phyloP scores from a whole-genome alignment of 2,113 vertebrate species.

The Semnopithecus entellus region DNA sequence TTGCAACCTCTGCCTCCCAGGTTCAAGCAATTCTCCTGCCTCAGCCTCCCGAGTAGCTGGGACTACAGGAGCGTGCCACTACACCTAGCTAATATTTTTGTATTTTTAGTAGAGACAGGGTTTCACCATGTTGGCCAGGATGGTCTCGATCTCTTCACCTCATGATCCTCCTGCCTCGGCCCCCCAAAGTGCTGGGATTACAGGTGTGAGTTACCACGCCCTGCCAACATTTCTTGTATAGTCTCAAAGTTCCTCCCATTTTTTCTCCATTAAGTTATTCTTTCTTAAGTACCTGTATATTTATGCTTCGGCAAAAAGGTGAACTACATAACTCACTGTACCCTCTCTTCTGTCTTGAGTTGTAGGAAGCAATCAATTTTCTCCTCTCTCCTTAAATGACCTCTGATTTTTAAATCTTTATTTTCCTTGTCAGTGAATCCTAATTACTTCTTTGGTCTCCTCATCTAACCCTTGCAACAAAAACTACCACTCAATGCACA shows the following conservation, averaged over 20 bases:
- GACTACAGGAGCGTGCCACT: no score
- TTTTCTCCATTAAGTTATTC: background rate
- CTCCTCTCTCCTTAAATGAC: background rate
- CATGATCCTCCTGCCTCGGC: no score
- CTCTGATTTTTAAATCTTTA: background rate
- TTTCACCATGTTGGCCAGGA: no score
- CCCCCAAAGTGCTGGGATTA: no score
- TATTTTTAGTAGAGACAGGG: no score
- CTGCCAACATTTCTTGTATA: background rate
- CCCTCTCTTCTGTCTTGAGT: background rate
- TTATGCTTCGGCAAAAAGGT: constrained; percentile 25
- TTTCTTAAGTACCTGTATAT: background rate
- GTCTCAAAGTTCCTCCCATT: background rate
- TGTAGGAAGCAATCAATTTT: constrained; percentile 1
- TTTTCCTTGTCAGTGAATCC: background rate
- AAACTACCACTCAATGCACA: background rate
- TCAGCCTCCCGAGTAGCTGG: no score
- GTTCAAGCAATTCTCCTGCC: no score
- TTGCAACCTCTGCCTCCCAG: no score
- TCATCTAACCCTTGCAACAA: background rate
- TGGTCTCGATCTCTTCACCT: no score
- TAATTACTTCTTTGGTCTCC: constrained; percentile 4
- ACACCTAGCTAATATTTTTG: no score
- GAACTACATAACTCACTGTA: background rate
- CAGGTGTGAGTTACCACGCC: no score